Conservation (phyloP, 2,113 vertebrate species). For the Choloepus hoffmanni region DNA sequence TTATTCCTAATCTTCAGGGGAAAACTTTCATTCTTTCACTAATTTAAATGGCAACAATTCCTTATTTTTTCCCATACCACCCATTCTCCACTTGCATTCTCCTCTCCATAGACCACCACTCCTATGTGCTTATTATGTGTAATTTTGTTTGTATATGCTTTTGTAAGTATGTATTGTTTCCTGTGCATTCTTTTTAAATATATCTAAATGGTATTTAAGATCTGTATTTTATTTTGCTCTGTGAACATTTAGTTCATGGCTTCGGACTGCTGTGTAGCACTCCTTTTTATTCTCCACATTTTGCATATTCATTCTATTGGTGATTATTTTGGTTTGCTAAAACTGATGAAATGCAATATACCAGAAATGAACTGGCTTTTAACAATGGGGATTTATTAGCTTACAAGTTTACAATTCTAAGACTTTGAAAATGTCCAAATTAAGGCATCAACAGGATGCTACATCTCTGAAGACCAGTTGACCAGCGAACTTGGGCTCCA, state of each 20-base stretch:
- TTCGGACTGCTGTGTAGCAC: neutral
- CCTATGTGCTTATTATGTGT: neutral
- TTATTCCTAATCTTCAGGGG: too few relatives aligned
- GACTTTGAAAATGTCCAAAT: too few relatives aligned
- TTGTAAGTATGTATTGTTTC: neutral
- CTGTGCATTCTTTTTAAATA: neutral
- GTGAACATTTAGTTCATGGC: constrained; percentile 37
- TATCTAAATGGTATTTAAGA: neutral
- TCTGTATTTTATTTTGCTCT: neutral
- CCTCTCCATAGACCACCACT: neutral
- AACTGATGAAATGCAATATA: too few relatives aligned
- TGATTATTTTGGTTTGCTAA: too few relatives aligned
- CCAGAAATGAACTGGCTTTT: too few relatives aligned
- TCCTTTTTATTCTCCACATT: neutral
- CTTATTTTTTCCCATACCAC: too few relatives aligned
- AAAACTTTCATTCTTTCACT: neutral
- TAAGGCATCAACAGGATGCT: too few relatives aligned
- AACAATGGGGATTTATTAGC: too few relatives aligned
- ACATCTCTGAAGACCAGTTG: too few relatives aligned
- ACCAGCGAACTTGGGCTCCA: too few relatives aligned
- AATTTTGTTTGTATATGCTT: neutral
- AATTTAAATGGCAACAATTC: neutral
- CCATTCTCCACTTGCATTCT: neutral
- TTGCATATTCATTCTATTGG: neutral
- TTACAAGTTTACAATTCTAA: too few relatives aligned